Conservation (phyloP, 2,113 vertebrate genomes). For the Neodontobutis hainanensis region DNA sequence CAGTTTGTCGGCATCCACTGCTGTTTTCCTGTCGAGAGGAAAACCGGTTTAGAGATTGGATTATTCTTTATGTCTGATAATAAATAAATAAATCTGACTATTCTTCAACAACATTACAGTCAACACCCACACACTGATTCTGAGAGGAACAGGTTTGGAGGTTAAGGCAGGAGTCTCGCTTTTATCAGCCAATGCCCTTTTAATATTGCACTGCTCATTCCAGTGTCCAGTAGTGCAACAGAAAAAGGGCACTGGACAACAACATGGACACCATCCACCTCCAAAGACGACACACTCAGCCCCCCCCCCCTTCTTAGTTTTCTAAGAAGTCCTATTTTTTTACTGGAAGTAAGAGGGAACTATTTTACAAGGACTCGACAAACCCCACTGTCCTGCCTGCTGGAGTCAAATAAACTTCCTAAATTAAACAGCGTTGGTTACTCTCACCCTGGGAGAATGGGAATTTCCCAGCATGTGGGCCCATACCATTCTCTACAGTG, state of each 20-base stretch:
- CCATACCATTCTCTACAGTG: slow-evolving; percentile 72
- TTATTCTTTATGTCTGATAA: neutral
- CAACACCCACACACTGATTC: slow-evolving; percentile 35
- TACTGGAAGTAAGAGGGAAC: slow-evolving; percentile 2
- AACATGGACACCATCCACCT: slow-evolving; percentile 74
- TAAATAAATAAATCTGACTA: neutral
- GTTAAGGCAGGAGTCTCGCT: slow-evolving; percentile 78
- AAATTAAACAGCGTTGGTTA: slow-evolving; percentile 64
- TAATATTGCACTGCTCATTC: slow-evolving; percentile 98
- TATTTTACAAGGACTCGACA: slow-evolving; percentile 7
- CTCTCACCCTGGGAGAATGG: slow-evolving; percentile 69
- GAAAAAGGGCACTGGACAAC: slow-evolving; percentile 95
- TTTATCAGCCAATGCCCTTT: slow-evolving; percentile 97
- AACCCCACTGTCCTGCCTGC: slow-evolving; percentile 31
- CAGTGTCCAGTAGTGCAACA: slow-evolving; percentile 96
- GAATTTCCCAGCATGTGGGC: slow-evolving; percentile 77
- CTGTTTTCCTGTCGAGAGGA: neutral
- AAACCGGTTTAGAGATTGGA: neutral
- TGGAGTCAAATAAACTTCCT: slow-evolving; percentile 62
- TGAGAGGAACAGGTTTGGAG: slow-evolving; percentile 24
- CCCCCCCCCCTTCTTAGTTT: too few relatives aligned
- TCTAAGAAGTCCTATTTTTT: slow-evolving; percentile 3
- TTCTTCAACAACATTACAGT: neutral
- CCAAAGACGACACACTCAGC: slow-evolving; percentile 51
- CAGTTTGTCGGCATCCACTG: slow-evolving; percentile 5